Evolutionary conservation across 2,888 invertebrate species (phyloP), one percentile per base, ranked within the genome.

Genomic region (Caenorhabditis becei): DNA sequence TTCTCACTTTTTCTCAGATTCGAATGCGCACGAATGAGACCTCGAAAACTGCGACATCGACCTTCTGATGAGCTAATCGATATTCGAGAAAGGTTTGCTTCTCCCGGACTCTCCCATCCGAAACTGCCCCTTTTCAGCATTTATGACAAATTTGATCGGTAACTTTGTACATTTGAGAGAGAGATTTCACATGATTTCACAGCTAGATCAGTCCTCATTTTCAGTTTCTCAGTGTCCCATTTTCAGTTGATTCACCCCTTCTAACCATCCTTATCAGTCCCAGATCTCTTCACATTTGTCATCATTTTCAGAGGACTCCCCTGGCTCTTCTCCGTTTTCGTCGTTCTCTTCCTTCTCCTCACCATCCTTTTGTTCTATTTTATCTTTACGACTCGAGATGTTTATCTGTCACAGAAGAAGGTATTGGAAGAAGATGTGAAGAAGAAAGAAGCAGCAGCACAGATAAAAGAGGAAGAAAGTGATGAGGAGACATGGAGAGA

Each of bases 281-380:
- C 14, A 2, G 24, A 16, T 16, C 23, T 41, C 41, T 2, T 14
- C 14, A 11, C 7, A 41, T 41, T 41, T 41, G 41, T 41, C 41
- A 41, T 41, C 41, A 41, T 41, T 41, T 80, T 49, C 72, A 84
- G 83, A 58, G 84, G 84, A 18, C 77, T 80, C 23, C 82, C 83
- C n/a, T 84, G 84, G 84, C 71, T 84, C 18, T 71, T 80, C 18
- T 71, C 83, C 4, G 84, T 83, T 8, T 79, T 83, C 35, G 62
- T 84, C 14, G 61, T 84, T 5, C 51, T 84, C 16, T 77, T 84
- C 18, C 49, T 83, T 2, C 72, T 80, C 4, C 65, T 84, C 8
- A 65, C 77, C 4, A 67, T 79, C 14, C 66, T 78, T n/a, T 54
- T 83, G 1, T 62, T 84, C 24, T 81, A 74, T 28, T 74, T 84